Evolutionary conservation across 2,113 vertebrate species (phyloP).

Genomic region (Artemisiospiza belli): DNA sequence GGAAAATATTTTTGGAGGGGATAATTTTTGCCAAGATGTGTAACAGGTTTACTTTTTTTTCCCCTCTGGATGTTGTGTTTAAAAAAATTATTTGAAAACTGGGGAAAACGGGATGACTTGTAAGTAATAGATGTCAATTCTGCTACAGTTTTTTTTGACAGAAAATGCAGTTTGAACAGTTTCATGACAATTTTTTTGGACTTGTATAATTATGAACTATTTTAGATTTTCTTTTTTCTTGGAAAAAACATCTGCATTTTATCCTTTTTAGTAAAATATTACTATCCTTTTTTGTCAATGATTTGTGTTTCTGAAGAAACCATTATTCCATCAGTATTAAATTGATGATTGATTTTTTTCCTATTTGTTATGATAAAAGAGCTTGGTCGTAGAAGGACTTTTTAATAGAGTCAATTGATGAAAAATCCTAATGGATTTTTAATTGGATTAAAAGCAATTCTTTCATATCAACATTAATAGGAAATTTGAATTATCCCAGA

Average conservation of each 20-base stretch:
- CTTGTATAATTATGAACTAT: neutral
- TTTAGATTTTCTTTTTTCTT: neutral
- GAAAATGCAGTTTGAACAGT: neutral
- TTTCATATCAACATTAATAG: neutral
- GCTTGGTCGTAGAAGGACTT: neutral
- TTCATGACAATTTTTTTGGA: rapidly evolving
- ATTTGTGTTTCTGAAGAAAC: neutral
- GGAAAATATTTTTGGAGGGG: rapidly evolving
- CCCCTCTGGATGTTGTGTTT: neutral
- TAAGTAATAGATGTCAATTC: neutral
- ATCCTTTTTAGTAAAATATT: neutral
- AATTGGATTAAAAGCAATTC: neutral
- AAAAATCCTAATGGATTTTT: neutral
- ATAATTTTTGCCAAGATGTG: neutral
- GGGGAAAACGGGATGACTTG: neutral
- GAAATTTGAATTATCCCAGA: neutral
- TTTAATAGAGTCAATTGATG: neutral
- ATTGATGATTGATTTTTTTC: neutral
- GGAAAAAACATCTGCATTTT: neutral
- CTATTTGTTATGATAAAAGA: neutral
- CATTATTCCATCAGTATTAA: neutral
- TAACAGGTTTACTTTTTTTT: neutral
- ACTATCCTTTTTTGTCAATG: neutral
- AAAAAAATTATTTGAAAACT: neutral
- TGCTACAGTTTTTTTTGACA: neutral